These are phyloP conservation scores for Leptinotarsa tumamoca DNA, from an alignment of 2,888 invertebrate species.

Conservation along the genomic window DNA sequence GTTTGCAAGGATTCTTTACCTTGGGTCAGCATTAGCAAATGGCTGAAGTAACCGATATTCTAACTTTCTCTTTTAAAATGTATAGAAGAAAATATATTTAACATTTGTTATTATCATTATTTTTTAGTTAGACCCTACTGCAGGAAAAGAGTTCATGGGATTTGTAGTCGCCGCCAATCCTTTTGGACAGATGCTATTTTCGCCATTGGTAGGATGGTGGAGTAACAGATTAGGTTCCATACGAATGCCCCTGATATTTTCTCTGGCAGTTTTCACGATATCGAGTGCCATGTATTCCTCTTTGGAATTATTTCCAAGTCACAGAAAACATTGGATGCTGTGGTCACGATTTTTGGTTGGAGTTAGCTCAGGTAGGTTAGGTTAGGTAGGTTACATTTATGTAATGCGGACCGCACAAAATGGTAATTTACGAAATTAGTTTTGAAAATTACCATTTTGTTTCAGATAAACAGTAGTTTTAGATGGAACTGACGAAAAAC, in stretches of 20 bases:
- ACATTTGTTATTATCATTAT: not conserved
- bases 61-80: too few species aligned
- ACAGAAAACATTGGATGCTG: constrained; percentile 80
- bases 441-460: too few species aligned
- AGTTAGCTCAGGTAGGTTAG: constrained; percentile 78
- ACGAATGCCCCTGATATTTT: constrained; percentile 77
- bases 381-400: constrained; percentile 35
- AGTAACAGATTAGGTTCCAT: constrained; percentile 80
- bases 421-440: too few species aligned
- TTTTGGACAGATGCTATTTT: constrained; percentile 87
- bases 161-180: constrained; percentile 89
- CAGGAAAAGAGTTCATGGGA: constrained; percentile 86
- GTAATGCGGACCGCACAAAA: constrained; percentile 27
- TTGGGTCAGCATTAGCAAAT: too few species aligned
- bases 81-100: too few species aligned
- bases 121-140: constrained; percentile 79
- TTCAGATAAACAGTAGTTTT: too few species aligned
- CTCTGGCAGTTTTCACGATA: constrained; percentile 78
- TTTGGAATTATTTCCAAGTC: constrained; percentile 76
- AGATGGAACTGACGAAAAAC: too few species aligned
- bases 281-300: constrained; percentile 82
- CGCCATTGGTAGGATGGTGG: constrained; percentile 88
- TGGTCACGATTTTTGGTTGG: constrained; percentile 83
- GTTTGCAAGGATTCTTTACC: too few species aligned
- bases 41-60: too few species aligned